Base-by-base conservation (phyloP, 2,113 vertebrate species). In the Corydoras maculifer region DNA sequence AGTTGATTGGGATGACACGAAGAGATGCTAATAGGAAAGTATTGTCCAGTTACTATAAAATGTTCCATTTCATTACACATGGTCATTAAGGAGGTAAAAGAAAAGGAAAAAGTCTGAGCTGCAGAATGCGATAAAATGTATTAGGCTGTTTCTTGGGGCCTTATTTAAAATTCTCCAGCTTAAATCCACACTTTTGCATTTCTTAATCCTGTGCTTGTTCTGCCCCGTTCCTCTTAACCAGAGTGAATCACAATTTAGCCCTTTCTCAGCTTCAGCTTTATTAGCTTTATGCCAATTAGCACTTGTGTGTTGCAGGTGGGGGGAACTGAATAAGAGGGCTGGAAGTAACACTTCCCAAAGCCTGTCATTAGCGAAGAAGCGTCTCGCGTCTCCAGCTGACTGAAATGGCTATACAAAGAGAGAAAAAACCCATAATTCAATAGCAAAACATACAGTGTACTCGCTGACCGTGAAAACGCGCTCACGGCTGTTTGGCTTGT, bases 331-430 rank as follows among this genome's bases (percentile, higher is more conserved):
- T 59, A n/a, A 70, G 35, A 63, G 65, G 73, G 71, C 74, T 63
- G 64, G 43, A 64, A 31, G 58, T 69, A 68, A 55, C 35, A 72
- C 77, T 68, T 78, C 35, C 35, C 35, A 43, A 78, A 78, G 71
- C 77, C 73, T 58, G 69, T 75, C 73, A 78, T 75, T 78, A 78
- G 69, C 14, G 10, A 10, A 71, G 68, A 72, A 49, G 58, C 29
- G 63, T 72, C 72, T 57, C 70, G 60, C n/a, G 31, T 55, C 31
- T 69, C 48, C 50, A 29, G 68, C 29, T 72, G 51, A 18, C 66
- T 8, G 64, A 63, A 71, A 50, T 50, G 30, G 35, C 35, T 57
- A 65, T 15, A 65, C n/a, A 66, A 54, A 9, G 13, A 49, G 9
- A 5, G 64, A 65, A 53, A 3, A 30, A 3, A 10, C 49, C 50